phyloP scores from a whole-genome alignment of 2,113 vertebrate genomes.

The Atherinomorus stipes region DNA sequence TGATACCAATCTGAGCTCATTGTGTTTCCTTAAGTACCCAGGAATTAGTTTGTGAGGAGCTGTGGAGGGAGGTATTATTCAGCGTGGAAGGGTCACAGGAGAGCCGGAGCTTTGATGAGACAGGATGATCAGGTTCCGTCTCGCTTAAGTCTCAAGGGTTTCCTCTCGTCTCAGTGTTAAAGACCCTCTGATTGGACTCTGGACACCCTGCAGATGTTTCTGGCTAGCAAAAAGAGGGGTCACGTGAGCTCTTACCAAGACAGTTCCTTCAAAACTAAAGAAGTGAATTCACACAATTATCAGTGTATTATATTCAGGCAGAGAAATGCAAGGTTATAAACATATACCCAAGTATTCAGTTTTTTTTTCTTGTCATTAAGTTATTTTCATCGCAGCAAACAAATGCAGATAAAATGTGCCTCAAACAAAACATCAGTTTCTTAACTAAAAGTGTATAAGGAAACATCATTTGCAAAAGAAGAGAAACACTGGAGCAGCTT shows the following conservation, averaged over 20 bases:
- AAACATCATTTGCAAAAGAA: conserved; percentile 33
- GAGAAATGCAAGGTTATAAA: conserved; percentile 26
- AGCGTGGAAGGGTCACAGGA: conserved; percentile 64
- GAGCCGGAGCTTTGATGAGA: conserved; percentile 73
- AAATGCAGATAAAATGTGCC: no score
- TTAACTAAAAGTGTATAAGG: conserved; percentile 7
- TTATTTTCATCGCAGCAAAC: no score
- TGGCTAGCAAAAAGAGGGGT: conserved; percentile 55
- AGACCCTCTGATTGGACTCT: conserved; percentile 77
- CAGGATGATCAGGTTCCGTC: conserved; percentile 75
- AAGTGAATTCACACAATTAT: conserved; percentile 10
- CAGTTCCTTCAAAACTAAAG: conserved; percentile 25
- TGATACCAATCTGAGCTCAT: conserved; percentile 75
- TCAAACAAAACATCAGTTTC: no score
- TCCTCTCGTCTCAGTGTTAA: conserved; percentile 61
- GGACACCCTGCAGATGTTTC: conserved; percentile 71
- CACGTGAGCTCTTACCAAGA: conserved; percentile 19
- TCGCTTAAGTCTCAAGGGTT: conserved; percentile 73
- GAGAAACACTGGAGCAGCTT: conserved; percentile 18
- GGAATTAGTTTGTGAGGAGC: conserved; percentile 68
- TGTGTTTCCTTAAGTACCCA: conserved; percentile 72
- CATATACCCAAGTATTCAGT: no score
- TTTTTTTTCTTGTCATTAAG: no score
- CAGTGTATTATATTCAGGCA: conserved; percentile 16
- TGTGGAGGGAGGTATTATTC: conserved; percentile 51